Percentiles rank a stretch among this genome's conserved stretches.
Conservation (phyloP, 2,888 invertebrate species). For the Alitta virens region DNA sequence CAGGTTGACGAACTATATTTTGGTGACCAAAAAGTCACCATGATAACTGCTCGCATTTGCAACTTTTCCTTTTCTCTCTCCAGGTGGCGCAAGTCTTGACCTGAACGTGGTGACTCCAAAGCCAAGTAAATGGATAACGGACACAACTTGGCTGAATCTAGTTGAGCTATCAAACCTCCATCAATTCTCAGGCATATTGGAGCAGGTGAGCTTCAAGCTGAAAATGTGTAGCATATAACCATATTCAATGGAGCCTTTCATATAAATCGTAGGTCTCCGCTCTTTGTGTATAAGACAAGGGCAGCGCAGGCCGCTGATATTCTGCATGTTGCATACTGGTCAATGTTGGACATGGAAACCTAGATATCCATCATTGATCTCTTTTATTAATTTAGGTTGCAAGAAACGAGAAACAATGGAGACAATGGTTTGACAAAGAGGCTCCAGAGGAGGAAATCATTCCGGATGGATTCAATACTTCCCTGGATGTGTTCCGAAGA, state of each 20-base stretch:
- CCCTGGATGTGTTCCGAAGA: constrained; percentile 55
- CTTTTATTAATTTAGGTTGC: constrained; percentile 31
- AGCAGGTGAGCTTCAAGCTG: constrained; percentile 55
- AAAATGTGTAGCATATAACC: too few species aligned
- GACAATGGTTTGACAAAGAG: constrained; percentile 57
- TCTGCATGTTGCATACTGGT: too few species aligned
- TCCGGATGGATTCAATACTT: constrained; percentile 56
- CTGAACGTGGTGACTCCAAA: constrained; percentile 56
- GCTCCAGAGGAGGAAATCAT: constrained; percentile 56
- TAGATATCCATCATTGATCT: too few species aligned
- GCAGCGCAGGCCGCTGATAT: too few species aligned
- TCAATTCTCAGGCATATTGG: constrained; percentile 56
- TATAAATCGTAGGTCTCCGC: too few species aligned
- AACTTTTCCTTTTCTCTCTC: background rate
- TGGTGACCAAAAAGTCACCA: too few species aligned
- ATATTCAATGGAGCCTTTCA: too few species aligned
- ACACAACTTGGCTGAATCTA: constrained; percentile 57
- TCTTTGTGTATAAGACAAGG: constrained; percentile 34
- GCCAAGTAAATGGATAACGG: constrained; percentile 56
- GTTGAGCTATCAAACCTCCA: constrained; percentile 56
- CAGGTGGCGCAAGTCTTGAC: constrained; percentile 57
- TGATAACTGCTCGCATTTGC: too few species aligned
- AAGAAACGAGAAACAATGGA: constrained; percentile 56
- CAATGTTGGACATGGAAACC: too few species aligned
- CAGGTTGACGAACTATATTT: too few species aligned